Conservation (phyloP, 1,140 invertebrate genomes). For the Lordiphosa stackelbergi region DNA sequence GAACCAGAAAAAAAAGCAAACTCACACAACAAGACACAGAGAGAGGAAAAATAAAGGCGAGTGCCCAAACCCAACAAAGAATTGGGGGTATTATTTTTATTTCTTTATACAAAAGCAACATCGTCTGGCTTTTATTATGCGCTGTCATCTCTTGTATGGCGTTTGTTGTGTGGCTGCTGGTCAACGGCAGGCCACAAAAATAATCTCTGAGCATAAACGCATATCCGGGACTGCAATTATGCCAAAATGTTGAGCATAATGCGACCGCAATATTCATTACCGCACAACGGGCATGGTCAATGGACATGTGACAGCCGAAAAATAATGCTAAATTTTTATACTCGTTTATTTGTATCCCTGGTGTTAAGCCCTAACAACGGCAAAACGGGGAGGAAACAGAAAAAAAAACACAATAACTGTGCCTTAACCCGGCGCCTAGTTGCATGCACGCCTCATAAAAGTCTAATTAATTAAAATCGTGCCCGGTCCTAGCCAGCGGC, state of each 20-base stretch:
- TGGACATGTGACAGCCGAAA: conserved; percentile 37
- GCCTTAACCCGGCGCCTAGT: conserved; percentile 60
- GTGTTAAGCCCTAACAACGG: conserved; percentile 52
- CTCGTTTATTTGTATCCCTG: conserved; percentile 33
- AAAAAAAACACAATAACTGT: conserved; percentile 60
- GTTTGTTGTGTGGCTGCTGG: conserved; percentile 31
- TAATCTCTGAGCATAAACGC: conserved; percentile 74
- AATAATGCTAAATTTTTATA: conserved; percentile 63
- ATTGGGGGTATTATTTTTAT: conserved; percentile 61
- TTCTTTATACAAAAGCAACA: conserved; percentile 68
- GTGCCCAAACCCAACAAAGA: conserved; percentile 27
- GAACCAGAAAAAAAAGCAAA: conserved; percentile 10
- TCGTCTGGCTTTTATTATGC: conserved; percentile 66
- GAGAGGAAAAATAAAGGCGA: conserved; percentile 32
- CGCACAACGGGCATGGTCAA: conserved; percentile 44
- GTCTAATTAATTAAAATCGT: conserved; percentile 75
- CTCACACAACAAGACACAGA: not conserved
- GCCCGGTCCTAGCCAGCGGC: conserved; percentile 52
- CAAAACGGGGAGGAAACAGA: conserved; percentile 9
- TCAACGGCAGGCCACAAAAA: conserved; percentile 67
- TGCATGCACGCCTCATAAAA: conserved; percentile 72
- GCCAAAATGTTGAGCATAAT: conserved; percentile 69
- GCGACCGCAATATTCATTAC: conserved; percentile 70
- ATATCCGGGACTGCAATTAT: conserved; percentile 71
- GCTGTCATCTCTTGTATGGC: conserved; percentile 30